phyloP scores from a whole-genome alignment of 2,113 vertebrate genomes.

The Phrynosoma blainvillii region DNA sequence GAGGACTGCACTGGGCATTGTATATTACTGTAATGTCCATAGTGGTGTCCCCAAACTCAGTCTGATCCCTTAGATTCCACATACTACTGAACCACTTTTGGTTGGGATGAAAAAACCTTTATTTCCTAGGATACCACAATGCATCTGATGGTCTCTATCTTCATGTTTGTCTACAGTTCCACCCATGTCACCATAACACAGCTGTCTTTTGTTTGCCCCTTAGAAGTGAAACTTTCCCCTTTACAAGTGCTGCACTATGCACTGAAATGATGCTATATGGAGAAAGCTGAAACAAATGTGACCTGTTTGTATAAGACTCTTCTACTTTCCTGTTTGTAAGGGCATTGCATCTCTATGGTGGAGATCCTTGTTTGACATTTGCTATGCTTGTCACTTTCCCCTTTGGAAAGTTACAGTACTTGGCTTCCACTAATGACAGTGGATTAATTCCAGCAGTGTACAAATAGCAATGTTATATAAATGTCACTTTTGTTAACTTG shows the following conservation, averaged over 20 bases:
- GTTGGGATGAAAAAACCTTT: background rate
- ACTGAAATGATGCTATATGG: background rate
- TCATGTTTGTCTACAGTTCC: background rate
- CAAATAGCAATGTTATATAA: constrained; percentile 50
- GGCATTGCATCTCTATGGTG: constrained; percentile 38
- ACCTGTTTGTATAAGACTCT: background rate
- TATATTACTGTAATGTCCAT: background rate
- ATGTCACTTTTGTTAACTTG: constrained; percentile 66
- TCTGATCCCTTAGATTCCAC: background rate
- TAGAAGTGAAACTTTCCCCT: background rate
- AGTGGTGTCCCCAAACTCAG: background rate
- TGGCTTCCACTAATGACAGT: constrained; percentile 49
- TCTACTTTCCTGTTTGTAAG: constrained; percentile 46
- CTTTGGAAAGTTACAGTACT: constrained; percentile 51
- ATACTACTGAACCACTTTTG: background rate
- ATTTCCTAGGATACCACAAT: background rate
- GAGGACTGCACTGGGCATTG: background rate
- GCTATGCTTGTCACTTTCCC: constrained; percentile 51
- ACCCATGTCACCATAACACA: too few relatives aligned
- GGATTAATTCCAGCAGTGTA: constrained; percentile 63
- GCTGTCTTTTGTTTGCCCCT: background rate
- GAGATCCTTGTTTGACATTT: constrained; percentile 53
- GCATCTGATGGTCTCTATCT: background rate
- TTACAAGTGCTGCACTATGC: background rate
- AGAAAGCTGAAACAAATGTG: background rate